Conservation (phyloP, 2,888 invertebrate species). For the Tetragonula carbonaria region DNA sequence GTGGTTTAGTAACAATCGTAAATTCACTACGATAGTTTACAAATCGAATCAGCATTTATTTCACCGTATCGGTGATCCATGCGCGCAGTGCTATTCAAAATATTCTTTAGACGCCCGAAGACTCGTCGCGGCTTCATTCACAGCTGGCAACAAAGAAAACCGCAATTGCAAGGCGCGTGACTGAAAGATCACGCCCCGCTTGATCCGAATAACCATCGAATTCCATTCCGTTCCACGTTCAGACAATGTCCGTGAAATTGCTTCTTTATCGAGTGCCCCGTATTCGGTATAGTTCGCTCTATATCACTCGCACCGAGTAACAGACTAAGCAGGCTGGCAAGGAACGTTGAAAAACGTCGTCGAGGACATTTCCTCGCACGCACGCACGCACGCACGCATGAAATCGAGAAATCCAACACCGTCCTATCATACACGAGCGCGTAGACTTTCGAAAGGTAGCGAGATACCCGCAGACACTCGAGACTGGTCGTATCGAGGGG, state of each 20-base stretch:
- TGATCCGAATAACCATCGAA: conserved; percentile 37
- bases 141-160: conserved; percentile 25
- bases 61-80: too few relatives aligned
- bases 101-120: background rate
- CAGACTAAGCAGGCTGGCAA: background rate
- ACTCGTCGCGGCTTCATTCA: conserved; percentile 16
- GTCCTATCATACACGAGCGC: background rate
- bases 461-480: conserved; percentile 43
- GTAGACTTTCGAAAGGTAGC: conserved; percentile 30
- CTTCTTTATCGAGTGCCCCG: conserved; percentile 49
- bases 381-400: background rate
- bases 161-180: conserved; percentile 55
- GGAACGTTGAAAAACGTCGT: conserved; percentile 12
- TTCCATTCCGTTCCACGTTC: conserved; percentile 23
- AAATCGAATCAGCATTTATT: too few relatives aligned
- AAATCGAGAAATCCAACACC: conserved; percentile 52
- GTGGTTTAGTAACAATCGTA: too few relatives aligned
- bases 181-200: conserved; percentile 32
- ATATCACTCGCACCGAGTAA: conserved; percentile 8
- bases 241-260: conserved; percentile 42
- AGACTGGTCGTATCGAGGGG: conserved; percentile 28
- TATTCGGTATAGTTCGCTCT: conserved; percentile 20
- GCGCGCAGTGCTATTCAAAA: background rate
- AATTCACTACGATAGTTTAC: too few relatives aligned
- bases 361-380: conserved; percentile 26